These are phyloP conservation scores for Actenoides hombroni DNA, from an alignment of 2,113 vertebrate species.

Conservation along the genomic window DNA sequence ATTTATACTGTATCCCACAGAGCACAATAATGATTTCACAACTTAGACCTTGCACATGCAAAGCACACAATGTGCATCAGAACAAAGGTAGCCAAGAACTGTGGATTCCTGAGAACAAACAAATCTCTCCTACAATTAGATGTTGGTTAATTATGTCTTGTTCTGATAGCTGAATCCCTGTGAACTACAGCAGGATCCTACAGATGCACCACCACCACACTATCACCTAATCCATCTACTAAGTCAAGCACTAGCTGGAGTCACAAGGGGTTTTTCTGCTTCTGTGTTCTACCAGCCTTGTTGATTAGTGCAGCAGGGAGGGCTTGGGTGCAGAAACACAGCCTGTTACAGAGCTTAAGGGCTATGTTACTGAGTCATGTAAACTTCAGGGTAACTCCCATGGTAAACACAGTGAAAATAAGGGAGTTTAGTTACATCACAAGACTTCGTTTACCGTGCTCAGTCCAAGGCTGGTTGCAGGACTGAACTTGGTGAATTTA, in stretches of 20 bases:
- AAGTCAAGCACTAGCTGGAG: background rate
- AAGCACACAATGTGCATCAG: background rate
- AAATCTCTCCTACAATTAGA: background rate
- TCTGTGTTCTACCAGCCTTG: fast-evolving
- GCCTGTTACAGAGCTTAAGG: background rate
- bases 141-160: background rate
- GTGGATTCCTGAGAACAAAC: background rate
- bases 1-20: background rate
- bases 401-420: background rate
- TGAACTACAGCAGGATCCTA: background rate
- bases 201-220: no score
- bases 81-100: background rate
- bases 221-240: background rate
- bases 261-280: background rate
- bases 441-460: background rate
- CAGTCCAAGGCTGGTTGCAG: background rate
- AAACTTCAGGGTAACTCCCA: background rate
- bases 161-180: background rate
- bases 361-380: background rate
- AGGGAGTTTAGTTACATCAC: background rate
- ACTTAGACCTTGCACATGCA: background rate
- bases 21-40: background rate
- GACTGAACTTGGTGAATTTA: background rate
- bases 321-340: background rate
- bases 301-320: background rate